Conservation (phyloP, 2,113 vertebrate genomes). For the Addax nasomaculatus region DNA sequence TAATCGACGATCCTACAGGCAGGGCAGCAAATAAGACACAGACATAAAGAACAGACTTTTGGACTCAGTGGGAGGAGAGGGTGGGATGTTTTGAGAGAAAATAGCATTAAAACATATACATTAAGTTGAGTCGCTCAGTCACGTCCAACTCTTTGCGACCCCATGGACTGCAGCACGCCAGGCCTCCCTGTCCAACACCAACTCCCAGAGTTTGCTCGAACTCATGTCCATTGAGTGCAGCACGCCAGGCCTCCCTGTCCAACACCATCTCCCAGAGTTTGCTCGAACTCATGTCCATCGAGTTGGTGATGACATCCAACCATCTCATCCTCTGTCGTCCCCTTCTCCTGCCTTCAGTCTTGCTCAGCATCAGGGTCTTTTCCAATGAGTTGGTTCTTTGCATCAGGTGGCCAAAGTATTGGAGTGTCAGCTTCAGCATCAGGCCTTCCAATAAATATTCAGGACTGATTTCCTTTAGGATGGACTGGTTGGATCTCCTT, state of each 20-base stretch:
- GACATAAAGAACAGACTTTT: neutral
- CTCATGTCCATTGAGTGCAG: neutral
- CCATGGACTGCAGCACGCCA: neutral
- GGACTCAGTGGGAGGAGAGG: neutral
- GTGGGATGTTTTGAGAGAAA: neutral
- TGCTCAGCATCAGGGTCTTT: neutral
- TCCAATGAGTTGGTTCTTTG: neutral
- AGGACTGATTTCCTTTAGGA: neutral
- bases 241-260: neutral
- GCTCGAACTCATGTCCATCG: neutral
- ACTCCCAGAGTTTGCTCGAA: neutral
- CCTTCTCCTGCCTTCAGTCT: neutral
- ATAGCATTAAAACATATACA: neutral
- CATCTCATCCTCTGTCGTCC: fast-evolving
- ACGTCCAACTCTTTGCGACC: neutral
- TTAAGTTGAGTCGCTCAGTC: neutral
- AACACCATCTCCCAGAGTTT: neutral
- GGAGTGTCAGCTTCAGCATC: neutral
- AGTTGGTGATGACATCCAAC: neutral
- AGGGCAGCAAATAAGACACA: neutral
- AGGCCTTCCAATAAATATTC: neutral
- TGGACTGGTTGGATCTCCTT: neutral
- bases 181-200: neutral
- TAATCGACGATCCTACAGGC: neutral
- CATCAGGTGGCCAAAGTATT: neutral